Evolutionary conservation across 53 echinoderm and acorn worm species (phyloP).

Genomic region (Apostichopus leukothele): DNA sequence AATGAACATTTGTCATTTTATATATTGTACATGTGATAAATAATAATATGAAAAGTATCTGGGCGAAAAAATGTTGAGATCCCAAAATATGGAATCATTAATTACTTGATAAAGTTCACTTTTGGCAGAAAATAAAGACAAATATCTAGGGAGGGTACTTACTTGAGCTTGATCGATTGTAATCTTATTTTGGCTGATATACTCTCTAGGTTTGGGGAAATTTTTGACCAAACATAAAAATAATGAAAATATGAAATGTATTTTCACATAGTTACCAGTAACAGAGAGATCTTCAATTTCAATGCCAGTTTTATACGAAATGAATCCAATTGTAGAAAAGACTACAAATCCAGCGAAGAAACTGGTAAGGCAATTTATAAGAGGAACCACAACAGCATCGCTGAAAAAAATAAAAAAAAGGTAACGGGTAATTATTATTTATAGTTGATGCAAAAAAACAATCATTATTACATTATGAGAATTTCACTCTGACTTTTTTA

Average conservation of each 20-base stretch:
- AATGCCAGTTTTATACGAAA: constrained; percentile 80
- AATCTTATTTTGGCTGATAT: too few relatives aligned
- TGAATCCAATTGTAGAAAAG: constrained; percentile 93
- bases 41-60: too few relatives aligned
- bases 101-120: too few relatives aligned
- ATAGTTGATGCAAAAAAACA: too few relatives aligned
- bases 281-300: constrained; percentile 72
- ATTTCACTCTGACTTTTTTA: too few relatives aligned
- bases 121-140: background rate
- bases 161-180: background rate
- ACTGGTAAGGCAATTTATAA: constrained; percentile 91
- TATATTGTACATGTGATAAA: too few relatives aligned
- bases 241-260: too few relatives aligned
- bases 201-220: background rate
- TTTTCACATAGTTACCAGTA: constrained; percentile 48
- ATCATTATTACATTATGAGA: too few relatives aligned
- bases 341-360: constrained; percentile 94
- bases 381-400: constrained; percentile 80
- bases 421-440: too few relatives aligned
- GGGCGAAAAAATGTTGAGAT: too few relatives aligned
- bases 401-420: constrained; percentile 48
- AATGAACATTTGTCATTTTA: too few relatives aligned
- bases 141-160: background rate
- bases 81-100: too few relatives aligned
- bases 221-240: background rate